Conservation (phyloP, 2,113 vertebrate genomes). For the Leiothrix lutea region DNA sequence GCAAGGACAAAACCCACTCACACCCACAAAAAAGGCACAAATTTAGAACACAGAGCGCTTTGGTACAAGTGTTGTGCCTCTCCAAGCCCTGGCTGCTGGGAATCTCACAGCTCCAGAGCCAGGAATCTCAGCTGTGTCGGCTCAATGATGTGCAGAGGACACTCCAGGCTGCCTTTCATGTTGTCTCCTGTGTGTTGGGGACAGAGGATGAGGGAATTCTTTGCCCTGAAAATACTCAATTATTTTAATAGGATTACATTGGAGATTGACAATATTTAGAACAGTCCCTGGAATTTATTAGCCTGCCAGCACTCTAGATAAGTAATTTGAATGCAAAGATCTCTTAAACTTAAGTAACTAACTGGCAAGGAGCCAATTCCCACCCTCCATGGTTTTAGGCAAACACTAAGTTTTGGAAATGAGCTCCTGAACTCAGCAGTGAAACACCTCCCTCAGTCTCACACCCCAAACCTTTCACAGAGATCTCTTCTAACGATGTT, state of each 20-base stretch:
- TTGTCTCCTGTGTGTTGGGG: slow-evolving; percentile 6
- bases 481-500: background rate
- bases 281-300: slow-evolving; percentile 68
- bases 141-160: slow-evolving; percentile 60
- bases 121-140: background rate
- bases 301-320: slow-evolving; percentile 65
- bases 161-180: slow-evolving; percentile 21
- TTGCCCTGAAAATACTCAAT: slow-evolving; percentile 67
- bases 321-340: slow-evolving; percentile 66
- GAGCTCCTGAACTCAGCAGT: background rate
- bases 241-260: slow-evolving; percentile 77
- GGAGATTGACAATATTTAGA: slow-evolving; percentile 70
- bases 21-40: background rate
- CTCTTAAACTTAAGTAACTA: slow-evolving; percentile 71
- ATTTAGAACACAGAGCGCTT: fast-evolving
- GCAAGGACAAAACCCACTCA: background rate
- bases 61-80: background rate
- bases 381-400: background rate
- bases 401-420: background rate
- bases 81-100: background rate
- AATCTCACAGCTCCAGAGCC: background rate
- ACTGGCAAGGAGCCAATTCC: slow-evolving; percentile 64
- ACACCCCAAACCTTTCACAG: background rate
- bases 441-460: background rate
- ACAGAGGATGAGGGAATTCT: slow-evolving; percentile 58